Evolutionary conservation across 2,888 invertebrate genomes (phyloP).

Genomic region (Stramonita haemastoma): DNA sequence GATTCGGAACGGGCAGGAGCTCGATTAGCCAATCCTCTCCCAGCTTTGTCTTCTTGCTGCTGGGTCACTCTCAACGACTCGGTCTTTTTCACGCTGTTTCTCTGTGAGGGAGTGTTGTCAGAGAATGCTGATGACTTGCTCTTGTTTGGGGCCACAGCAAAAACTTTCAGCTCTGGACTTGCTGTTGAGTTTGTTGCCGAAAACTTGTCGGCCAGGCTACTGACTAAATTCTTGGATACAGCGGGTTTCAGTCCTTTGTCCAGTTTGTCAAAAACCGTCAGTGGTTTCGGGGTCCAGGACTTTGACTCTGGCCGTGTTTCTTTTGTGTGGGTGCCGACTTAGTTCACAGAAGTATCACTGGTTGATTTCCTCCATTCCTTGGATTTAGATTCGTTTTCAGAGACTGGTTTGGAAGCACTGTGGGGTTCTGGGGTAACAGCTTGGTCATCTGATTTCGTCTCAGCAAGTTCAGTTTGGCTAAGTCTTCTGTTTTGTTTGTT

Average conservation of each 20-base stretch:
- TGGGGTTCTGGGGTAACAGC: background rate
- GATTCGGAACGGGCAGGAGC: constrained; percentile 13
- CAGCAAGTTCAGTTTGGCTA: background rate
- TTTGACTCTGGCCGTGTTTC: background rate
- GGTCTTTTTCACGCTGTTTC: background rate
- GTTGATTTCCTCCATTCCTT: background rate
- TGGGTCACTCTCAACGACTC: background rate
- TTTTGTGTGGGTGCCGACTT: background rate
- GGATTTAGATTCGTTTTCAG: background rate
- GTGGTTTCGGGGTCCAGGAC: background rate
- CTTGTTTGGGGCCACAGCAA: background rate
- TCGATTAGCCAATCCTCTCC: background rate
- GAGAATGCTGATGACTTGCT: background rate
- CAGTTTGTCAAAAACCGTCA: constrained; percentile 36
- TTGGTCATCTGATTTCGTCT: background rate
- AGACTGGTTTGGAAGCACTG: background rate
- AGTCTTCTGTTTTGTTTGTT: background rate
- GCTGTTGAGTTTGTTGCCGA: background rate
- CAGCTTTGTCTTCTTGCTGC: background rate
- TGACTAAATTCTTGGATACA: constrained; percentile 39
- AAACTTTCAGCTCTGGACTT: background rate
- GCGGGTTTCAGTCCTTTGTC: constrained; percentile 35
- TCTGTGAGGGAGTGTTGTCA: background rate
- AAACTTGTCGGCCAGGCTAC: constrained; percentile 40
- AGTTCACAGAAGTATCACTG: too few species aligned